These are phyloP conservation scores for Thaleichthys pacificus DNA, from an alignment of 2,797 vertebrate genomes.

Conservation along the genomic window DNA sequence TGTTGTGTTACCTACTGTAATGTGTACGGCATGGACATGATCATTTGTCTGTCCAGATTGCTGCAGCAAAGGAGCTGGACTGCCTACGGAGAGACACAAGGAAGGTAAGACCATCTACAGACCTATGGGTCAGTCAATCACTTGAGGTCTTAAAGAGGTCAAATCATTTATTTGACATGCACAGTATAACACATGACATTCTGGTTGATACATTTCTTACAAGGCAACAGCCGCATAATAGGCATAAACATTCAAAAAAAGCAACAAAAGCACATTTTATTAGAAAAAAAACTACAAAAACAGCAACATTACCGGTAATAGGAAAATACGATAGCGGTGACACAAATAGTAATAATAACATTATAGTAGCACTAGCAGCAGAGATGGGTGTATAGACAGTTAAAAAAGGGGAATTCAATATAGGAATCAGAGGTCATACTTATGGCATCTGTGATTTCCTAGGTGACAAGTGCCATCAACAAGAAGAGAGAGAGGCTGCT, in stretches of 20 bases:
- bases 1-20: not conserved
- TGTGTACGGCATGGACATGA: too few relatives aligned
- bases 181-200: not conserved
- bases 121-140: not conserved
- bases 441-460: conserved; percentile 40
- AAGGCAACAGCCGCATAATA: too few relatives aligned
- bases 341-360: too few relatives aligned
- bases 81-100: conserved; percentile 38
- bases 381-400: too few relatives aligned
- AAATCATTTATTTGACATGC: not conserved
- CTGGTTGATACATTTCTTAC: too few relatives aligned
- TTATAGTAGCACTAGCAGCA: too few relatives aligned
- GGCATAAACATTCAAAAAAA: too few relatives aligned
- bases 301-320: too few relatives aligned
- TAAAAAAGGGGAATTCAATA: too few relatives aligned
- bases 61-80: conserved; percentile 41
- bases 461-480: conserved; percentile 51
- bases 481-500: conserved; percentile 70
- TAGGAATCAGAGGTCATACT: not conserved
- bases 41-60: conserved; percentile 42
- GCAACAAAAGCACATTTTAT: too few relatives aligned
- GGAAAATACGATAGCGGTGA: too few relatives aligned
- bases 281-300: too few relatives aligned
- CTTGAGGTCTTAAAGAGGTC: not conserved
- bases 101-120: conserved; percentile 40